Conservation (phyloP, 2,888 invertebrate species). For the Philhelius pedissequus region DNA sequence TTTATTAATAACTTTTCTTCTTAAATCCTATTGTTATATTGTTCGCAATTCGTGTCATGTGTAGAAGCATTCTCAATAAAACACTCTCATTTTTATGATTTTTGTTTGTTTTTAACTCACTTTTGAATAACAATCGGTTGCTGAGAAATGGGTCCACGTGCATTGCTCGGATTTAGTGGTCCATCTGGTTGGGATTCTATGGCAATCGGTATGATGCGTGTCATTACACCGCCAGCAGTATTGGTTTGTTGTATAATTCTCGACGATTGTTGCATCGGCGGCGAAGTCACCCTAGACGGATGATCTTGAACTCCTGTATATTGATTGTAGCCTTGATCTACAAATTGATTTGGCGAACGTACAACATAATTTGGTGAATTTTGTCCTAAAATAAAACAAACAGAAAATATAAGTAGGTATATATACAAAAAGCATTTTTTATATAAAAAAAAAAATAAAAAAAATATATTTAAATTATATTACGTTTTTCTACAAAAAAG, state of each 20-base stretch:
- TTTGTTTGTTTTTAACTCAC: slow-evolving; percentile 74
- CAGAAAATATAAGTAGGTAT: too few relatives aligned
- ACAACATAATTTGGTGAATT: slow-evolving; percentile 75
- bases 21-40: too few relatives aligned
- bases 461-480: too few relatives aligned
- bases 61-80: neutral
- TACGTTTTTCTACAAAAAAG: neutral
- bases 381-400: slow-evolving; percentile 46
- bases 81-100: neutral
- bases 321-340: slow-evolving; percentile 79
- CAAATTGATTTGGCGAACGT: slow-evolving; percentile 79
- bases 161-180: slow-evolving; percentile 66
- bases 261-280: slow-evolving; percentile 70
- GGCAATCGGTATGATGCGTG: slow-evolving; percentile 83
- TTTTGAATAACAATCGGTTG: slow-evolving; percentile 78
- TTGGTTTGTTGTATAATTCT: slow-evolving; percentile 71
- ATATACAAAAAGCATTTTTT: neutral
- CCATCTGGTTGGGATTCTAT: slow-evolving; percentile 78
- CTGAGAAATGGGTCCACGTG: slow-evolving; percentile 76
- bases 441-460: too few relatives aligned
- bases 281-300: slow-evolving; percentile 74
- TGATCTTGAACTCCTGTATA: slow-evolving; percentile 70
- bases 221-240: slow-evolving; percentile 69
- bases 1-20: neutral
- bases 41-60: too few relatives aligned